Evolutionary conservation across 2,888 invertebrate species (phyloP).

Genomic region (Epistrophe grossulariae): DNA sequence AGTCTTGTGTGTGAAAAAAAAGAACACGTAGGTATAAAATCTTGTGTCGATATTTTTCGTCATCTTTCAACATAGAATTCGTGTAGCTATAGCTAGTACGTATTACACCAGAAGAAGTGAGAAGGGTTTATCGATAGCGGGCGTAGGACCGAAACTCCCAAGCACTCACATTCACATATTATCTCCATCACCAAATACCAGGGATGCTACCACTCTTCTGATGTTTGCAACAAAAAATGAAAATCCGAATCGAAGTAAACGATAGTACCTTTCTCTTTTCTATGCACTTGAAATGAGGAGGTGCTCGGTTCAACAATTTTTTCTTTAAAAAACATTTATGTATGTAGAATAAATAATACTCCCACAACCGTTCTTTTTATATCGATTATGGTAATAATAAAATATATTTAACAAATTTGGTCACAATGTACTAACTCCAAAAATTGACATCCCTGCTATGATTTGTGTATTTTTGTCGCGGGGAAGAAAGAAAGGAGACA

Average conservation of each 20-base stretch:
- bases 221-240: background rate
- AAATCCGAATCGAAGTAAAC: background rate
- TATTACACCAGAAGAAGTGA: slow-evolving; percentile 12
- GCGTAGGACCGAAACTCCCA: slow-evolving; percentile 13
- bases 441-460: background rate
- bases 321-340: too few relatives aligned
- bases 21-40: slow-evolving; percentile 69
- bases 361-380: background rate
- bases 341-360: too few relatives aligned
- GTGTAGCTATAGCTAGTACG: slow-evolving; percentile 7
- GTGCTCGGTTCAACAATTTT: too few relatives aligned
- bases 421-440: background rate
- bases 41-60: slow-evolving; percentile 59
- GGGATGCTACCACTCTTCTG: background rate
- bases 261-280: background rate
- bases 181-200: background rate
- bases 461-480: background rate
- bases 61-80: slow-evolving; percentile 40
- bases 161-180: background rate
- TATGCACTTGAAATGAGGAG: too few relatives aligned
- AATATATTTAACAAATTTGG: background rate
- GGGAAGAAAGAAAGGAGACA: background rate
- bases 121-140: slow-evolving; percentile 34
- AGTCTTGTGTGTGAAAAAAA: slow-evolving; percentile 69
- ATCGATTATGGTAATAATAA: background rate